Evolutionary conservation across 2,888 invertebrate genomes (phyloP).

Genomic region (Cataglyphis rosenhaueri): DNA sequence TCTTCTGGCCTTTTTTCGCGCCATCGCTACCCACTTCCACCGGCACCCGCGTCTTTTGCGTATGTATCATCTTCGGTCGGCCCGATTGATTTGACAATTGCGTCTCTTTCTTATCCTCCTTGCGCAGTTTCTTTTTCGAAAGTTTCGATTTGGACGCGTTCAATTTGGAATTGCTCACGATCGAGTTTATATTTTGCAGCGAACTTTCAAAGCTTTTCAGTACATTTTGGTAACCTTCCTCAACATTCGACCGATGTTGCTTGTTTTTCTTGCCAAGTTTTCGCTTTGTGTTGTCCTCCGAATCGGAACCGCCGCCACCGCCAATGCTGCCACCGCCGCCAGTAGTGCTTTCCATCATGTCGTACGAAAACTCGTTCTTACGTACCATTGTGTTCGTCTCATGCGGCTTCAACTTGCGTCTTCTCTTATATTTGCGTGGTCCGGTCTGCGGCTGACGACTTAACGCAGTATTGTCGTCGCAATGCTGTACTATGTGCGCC

Average conservation of each 20-base stretch:
- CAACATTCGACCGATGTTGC: conserved; percentile 79
- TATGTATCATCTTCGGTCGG: conserved; percentile 92
- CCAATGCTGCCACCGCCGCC: neutral
- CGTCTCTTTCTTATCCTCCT: conserved; percentile 80
- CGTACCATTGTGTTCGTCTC: conserved; percentile 81
- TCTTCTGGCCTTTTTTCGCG: conserved; percentile 87
- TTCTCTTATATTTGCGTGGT: conserved; percentile 92
- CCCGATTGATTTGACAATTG: conserved; percentile 85
- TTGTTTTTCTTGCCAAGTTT: conserved; percentile 83
- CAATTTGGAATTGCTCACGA: conserved; percentile 85
- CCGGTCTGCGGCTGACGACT: conserved; percentile 92
- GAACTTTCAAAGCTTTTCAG: conserved; percentile 84
- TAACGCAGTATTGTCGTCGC: conserved; percentile 94
- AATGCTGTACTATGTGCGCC: conserved; percentile 93
- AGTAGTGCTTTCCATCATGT: conserved; percentile 74
- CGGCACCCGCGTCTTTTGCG: conserved; percentile 88
- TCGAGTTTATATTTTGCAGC: conserved; percentile 84
- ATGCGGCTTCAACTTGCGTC: conserved; percentile 91
- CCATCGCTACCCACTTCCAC: conserved; percentile 86
- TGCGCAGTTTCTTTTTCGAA: conserved; percentile 81
- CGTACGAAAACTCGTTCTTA: conserved; percentile 78
- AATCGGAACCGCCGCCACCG: conserved; percentile 76
- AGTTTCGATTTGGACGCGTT: conserved; percentile 80
- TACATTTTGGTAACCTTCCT: conserved; percentile 83
- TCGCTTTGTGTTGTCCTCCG: conserved; percentile 83